Evolutionary conservation across 1,140 invertebrate species (phyloP).

Genomic region (Drosophila seguyi): DNA sequence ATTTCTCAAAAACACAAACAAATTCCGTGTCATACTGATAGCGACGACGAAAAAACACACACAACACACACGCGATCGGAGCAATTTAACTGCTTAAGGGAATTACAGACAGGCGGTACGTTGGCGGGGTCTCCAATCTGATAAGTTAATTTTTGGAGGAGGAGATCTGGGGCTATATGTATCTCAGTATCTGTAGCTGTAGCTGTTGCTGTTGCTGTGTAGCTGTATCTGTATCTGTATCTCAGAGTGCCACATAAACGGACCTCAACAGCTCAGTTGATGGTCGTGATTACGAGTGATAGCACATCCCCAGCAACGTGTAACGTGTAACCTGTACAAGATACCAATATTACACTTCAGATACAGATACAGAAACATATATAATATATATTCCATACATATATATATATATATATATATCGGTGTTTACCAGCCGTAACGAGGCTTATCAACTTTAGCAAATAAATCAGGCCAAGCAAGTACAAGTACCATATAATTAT

Average conservation of each 20-base stretch:
- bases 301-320: constrained; percentile 38
- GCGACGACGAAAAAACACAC: not conserved
- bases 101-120: constrained; percentile 36
- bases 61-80: constrained; percentile 20
- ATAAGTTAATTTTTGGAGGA: constrained; percentile 47
- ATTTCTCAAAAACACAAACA: not conserved
- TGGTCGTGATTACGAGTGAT: constrained; percentile 74
- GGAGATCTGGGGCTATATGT: constrained; percentile 16
- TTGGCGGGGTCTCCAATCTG: constrained; percentile 35
- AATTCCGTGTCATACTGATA: constrained; percentile 9
- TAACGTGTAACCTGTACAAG: not conserved
- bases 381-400: not conserved
- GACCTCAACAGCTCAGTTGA: constrained; percentile 57
- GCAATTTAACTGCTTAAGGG: constrained; percentile 66
- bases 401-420: constrained; percentile 4
- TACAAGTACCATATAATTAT: constrained; percentile 32
- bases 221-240: constrained; percentile 1
- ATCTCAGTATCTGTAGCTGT: constrained; percentile 2
- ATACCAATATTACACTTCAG: constrained; percentile 8
- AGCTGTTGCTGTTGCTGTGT: not conserved
- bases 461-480: constrained; percentile 47
- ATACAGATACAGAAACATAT: not conserved
- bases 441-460: constrained; percentile 36
- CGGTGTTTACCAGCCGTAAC: constrained; percentile 22
- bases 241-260: constrained; percentile 2